A percentile compares a stretch with the other conserved stretches of the same genome.
These are phyloP conservation scores for Zaprionus obscuricornis DNA, from an alignment of 2,888 invertebrate genomes.

Conservation along the genomic window DNA sequence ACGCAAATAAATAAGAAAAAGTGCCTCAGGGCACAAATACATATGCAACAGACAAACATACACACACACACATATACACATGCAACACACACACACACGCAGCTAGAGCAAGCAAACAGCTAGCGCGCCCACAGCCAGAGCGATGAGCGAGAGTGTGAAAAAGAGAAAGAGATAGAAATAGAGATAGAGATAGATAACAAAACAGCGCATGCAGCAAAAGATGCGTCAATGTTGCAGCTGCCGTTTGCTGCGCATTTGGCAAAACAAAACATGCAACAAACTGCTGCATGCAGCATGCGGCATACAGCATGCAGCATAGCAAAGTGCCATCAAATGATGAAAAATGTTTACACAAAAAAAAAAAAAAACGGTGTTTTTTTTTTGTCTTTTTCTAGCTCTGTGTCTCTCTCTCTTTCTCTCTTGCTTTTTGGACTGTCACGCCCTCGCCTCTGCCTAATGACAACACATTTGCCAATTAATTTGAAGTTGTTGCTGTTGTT, in stretches of 20 bases:
- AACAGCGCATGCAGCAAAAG: conserved; percentile 7
- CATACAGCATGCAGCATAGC: conserved; percentile 4
- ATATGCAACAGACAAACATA: conserved; percentile 3
- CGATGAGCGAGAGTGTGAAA: conserved; percentile 51
- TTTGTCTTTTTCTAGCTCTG: background rate
- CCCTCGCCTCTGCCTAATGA: conserved; percentile 51
- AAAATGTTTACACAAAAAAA: conserved; percentile 53
- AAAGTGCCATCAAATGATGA: conserved; percentile 56
- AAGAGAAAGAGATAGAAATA: conserved; percentile 20
- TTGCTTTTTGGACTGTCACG: conserved; percentile 39
- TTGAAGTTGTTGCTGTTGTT: conserved; percentile 28
- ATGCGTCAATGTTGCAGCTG: conserved; percentile 46
- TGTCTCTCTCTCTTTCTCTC: no score
- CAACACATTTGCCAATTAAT: conserved; percentile 57
- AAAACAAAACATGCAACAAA: no score
- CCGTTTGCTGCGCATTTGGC: no score
- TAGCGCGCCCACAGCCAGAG: no score
- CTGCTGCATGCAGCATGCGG: conserved; percentile 15
- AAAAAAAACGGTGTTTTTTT: conserved; percentile 26
- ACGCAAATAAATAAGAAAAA: conserved; percentile 78
- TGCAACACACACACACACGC: conserved; percentile 9
- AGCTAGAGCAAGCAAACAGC: conserved; percentile 10
- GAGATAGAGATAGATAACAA: conserved; percentile 3
- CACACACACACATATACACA: conserved; percentile 8
- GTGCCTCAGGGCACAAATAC: conserved; percentile 69